Evolutionary conservation across 2,888 invertebrate genomes (phyloP).

Genomic region (Hoplodrina blanda): DNA sequence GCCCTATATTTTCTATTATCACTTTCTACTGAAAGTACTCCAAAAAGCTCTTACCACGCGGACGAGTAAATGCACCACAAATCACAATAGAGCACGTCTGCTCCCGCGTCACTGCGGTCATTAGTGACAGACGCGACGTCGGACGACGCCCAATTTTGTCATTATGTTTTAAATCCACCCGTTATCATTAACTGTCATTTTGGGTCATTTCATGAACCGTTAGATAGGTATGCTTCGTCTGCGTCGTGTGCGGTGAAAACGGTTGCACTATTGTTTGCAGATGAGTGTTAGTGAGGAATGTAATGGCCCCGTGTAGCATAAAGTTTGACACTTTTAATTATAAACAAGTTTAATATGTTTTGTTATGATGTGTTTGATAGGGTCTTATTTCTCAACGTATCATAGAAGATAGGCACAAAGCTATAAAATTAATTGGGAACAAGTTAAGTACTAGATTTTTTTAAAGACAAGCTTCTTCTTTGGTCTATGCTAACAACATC

Average conservation of each 20-base stretch:
- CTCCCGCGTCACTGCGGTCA: conserved; percentile 61
- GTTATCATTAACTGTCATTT: conserved; percentile 84
- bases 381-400: too few relatives aligned
- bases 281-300: neutral
- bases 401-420: too few relatives aligned
- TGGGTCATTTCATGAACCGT: conserved; percentile 83
- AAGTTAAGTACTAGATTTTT: too few relatives aligned
- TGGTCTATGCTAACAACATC: neutral
- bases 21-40: conserved; percentile 20
- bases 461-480: neutral
- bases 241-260: conserved; percentile 63
- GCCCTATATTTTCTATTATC: neutral
- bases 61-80: conserved; percentile 62
- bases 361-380: neutral
- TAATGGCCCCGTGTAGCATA: neutral
- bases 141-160: conserved; percentile 77
- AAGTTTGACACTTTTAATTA: neutral
- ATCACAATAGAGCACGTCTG: conserved; percentile 74
- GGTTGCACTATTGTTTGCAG: conserved; percentile 57
- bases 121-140: conserved; percentile 71
- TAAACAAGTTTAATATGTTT: neutral
- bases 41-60: conserved; percentile 46
- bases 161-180: conserved; percentile 76
- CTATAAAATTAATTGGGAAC: too few relatives aligned
- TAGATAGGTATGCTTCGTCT: conserved; percentile 68